Conservation (phyloP, 2,888 invertebrate species). For the Diarsia mendica region DNA sequence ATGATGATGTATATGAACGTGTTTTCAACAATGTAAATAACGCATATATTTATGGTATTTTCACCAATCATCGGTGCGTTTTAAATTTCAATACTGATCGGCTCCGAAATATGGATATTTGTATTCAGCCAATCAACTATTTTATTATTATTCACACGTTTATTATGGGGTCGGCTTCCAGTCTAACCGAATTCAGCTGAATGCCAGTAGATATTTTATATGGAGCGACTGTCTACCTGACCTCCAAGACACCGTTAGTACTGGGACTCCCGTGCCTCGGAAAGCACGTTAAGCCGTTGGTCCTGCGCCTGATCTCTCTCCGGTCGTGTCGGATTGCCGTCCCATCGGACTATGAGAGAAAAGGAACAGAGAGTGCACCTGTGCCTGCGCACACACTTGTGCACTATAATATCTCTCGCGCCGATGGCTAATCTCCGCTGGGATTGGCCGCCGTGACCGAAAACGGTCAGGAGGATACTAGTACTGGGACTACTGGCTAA, state of each 20-base stretch:
- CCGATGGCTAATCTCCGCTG: no score
- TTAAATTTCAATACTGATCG: slow-evolving; percentile 56
- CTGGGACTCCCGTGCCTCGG: no score
- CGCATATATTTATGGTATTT: slow-evolving; percentile 41
- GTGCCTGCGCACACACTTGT: no score
- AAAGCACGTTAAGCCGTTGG: no score
- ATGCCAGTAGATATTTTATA: background rate
- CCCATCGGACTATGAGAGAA: no score
- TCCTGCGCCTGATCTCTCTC: no score
- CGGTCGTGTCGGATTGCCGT: no score
- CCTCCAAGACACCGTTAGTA: background rate
- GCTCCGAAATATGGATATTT: slow-evolving; percentile 49
- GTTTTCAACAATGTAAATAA: slow-evolving; percentile 13
- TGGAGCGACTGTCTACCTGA: background rate
- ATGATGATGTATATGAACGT: background rate
- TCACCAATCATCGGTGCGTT: slow-evolving; percentile 45
- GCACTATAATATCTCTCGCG: no score
- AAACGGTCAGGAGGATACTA: no score
- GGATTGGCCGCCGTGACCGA: no score
- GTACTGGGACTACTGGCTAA: no score
- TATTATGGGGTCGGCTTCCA: slow-evolving; percentile 11
- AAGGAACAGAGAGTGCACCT: no score
- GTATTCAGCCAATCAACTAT: slow-evolving; percentile 40
- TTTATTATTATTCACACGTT: slow-evolving; percentile 48
- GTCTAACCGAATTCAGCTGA: background rate